A percentile compares a stretch with the other conserved stretches of the same genome.
These are phyloP conservation scores for Herpailurus yagouaroundi DNA, from an alignment of 2,113 vertebrate genomes.

Conservation along the genomic window DNA sequence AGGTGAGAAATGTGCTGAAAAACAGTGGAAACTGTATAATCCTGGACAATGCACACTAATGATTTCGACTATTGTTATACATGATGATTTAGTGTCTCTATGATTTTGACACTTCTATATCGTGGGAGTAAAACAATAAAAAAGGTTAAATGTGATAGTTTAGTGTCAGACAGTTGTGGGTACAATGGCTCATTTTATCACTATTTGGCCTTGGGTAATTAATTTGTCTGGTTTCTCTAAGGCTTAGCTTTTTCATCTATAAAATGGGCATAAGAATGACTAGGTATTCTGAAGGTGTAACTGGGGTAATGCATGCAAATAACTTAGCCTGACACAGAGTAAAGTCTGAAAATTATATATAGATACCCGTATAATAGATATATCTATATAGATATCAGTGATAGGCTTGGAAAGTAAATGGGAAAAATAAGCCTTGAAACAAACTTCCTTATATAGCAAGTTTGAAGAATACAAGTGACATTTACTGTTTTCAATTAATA, in stretches of 20 bases:
- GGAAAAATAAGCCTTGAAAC: neutral
- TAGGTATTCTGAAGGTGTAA: neutral
- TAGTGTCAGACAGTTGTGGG: neutral
- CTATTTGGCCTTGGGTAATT: neutral
- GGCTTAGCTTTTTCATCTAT: neutral
- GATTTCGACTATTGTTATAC: neutral
- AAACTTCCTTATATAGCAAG: neutral
- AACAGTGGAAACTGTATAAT: neutral
- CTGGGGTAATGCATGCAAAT: neutral
- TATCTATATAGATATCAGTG: neutral
- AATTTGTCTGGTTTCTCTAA: neutral
- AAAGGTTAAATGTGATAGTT: neutral
- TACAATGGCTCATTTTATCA: neutral
- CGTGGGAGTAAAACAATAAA: neutral
- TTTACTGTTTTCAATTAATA: neutral
- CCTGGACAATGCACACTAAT: neutral
- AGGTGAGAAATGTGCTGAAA: neutral
- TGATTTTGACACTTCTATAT: neutral
- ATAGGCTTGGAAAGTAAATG: neutral
- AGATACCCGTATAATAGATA: neutral
- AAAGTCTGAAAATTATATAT: neutral
- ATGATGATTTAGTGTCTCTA: neutral
- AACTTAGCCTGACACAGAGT: neutral
- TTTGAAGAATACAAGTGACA: neutral
- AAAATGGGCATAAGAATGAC: neutral